phyloP scores from a whole-genome alignment of 92 coral and sea anemone species.

The Chrysogorgia sp. region DNA sequence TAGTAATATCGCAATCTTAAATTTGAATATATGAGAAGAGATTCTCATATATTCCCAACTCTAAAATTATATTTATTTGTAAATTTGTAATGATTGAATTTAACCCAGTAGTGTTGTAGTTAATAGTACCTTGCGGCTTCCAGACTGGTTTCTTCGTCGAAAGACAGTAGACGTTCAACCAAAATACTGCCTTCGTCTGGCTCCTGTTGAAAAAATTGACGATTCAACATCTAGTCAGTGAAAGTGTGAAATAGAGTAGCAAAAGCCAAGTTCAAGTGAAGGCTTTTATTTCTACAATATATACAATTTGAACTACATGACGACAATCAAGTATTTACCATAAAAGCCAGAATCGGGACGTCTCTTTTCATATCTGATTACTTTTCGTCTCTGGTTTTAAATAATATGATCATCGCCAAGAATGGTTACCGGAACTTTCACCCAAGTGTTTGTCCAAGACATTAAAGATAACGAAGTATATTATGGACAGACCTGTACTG shows the following conservation, averaged over 20 bases:
- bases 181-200: constrained; percentile 74
- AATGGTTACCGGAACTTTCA: background rate
- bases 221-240: background rate
- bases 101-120: no score
- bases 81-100: no score
- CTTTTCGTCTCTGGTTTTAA: background rate
- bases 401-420: background rate
- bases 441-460: no score
- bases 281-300: background rate
- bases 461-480: no score
- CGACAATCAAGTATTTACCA: background rate
- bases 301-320: no score
- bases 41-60: no score
- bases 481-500: no score
- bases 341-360: constrained; percentile 8
- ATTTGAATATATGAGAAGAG: no score
- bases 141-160: constrained; percentile 75
- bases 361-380: constrained; percentile 24
- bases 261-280: background rate
- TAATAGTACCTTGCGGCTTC: constrained; percentile 74
- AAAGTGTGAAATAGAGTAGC: background rate
- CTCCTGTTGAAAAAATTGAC: constrained; percentile 63
- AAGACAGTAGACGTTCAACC: constrained; percentile 71
- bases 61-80: no score
- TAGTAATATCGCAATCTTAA: no score